Conservation (phyloP, 2,888 invertebrate genomes). For the Coecobrya sp. region DNA sequence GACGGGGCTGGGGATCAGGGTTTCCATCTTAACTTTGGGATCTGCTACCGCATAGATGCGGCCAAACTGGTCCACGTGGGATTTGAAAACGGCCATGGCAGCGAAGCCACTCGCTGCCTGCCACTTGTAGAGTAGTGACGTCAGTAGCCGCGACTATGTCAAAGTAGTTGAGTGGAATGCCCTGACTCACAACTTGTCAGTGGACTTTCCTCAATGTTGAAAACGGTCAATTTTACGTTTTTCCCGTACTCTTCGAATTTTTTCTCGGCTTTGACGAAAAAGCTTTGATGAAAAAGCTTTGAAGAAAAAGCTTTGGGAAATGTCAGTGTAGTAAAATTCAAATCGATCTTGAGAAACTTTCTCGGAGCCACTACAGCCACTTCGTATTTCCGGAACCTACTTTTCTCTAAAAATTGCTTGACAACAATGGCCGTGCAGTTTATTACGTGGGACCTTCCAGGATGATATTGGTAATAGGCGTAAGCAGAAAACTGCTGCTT, state of each 20-base stretch:
- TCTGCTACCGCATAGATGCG: background rate
- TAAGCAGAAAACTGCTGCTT: constrained; percentile 27
- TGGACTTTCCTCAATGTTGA: constrained; percentile 61
- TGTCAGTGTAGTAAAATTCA: constrained; percentile 67
- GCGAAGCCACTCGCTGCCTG: constrained; percentile 46
- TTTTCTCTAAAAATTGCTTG: no score
- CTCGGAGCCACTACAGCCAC: background rate
- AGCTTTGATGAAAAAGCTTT: constrained; percentile 32
- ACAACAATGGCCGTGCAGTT: no score
- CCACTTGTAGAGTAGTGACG: no score
- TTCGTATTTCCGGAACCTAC: background rate
- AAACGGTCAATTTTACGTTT: constrained; percentile 2
- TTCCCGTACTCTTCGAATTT: constrained; percentile 32
- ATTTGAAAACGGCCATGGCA: background rate
- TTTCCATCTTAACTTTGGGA: background rate
- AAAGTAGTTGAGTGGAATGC: constrained; percentile 47
- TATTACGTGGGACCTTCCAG: no score
- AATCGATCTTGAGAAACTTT: background rate
- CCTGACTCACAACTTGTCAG: constrained; percentile 53
- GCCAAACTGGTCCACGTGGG: background rate
- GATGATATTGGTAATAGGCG: constrained; percentile 29
- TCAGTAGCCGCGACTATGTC: constrained; percentile 47
- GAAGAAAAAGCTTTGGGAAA: constrained; percentile 47
- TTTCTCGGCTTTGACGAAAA: constrained; percentile 45
- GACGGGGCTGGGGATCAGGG: background rate